These are phyloP conservation scores for Molossus molossus DNA, from an alignment of 2,797 vertebrate species.

Conservation along the genomic window DNA sequence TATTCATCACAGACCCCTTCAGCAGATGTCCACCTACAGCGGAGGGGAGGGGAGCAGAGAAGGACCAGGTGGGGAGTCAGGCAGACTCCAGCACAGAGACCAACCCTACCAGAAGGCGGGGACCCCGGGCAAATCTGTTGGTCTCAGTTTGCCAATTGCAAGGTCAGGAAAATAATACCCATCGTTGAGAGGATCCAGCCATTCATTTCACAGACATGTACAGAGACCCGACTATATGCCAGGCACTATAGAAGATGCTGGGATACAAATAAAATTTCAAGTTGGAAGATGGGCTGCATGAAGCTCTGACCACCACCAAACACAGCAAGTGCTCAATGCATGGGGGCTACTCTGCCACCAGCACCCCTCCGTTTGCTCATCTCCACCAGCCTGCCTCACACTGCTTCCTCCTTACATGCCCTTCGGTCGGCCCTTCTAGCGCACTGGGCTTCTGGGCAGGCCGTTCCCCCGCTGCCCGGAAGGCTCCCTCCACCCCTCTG, in stretches of 20 bases:
- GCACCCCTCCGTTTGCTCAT: background rate
- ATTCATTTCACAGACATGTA: background rate
- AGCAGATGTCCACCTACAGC: background rate
- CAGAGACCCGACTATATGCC: background rate
- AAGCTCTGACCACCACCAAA: background rate
- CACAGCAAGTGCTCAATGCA: accelerated
- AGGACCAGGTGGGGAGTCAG: background rate
- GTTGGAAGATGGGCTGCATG: background rate
- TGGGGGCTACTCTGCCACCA: background rate
- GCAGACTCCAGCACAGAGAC: background rate
- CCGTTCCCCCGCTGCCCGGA: background rate
- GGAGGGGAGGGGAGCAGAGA: background rate
- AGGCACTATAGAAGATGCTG: background rate
- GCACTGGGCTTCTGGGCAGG: background rate
- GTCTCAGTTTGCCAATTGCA: background rate
- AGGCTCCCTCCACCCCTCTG: background rate
- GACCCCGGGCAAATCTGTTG: background rate
- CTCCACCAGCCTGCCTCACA: background rate
- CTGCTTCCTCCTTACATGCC: accelerated
- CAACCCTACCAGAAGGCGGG: background rate
- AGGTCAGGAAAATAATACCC: background rate
- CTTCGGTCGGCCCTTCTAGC: background rate
- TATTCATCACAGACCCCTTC: background rate
- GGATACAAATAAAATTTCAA: background rate
- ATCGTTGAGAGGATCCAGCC: background rate